Evolutionary conservation across 2,888 invertebrate genomes (phyloP).

Genomic region (Ypsolopha scabrella): DNA sequence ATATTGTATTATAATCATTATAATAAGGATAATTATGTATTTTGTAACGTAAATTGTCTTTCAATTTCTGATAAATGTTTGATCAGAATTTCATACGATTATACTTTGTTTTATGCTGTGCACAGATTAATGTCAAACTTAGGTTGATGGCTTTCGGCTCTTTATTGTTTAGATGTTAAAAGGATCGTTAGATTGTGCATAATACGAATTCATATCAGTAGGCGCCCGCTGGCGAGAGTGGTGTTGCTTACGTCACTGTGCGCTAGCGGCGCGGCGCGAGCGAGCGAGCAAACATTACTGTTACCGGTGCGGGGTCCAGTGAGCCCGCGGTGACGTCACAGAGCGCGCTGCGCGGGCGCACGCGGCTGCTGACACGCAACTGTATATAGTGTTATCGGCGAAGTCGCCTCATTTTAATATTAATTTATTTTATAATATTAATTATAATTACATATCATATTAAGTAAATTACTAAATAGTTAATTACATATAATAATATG

Average conservation of each 20-base stretch:
- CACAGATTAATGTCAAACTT: constrained; percentile 43
- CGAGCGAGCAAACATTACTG: background rate
- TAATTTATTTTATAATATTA: no score
- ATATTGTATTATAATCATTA: constrained; percentile 58
- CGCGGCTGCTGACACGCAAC: constrained; percentile 6
- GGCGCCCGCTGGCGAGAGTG: constrained; percentile 30
- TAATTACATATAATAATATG: no score
- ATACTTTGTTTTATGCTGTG: constrained; percentile 56
- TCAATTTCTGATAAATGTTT: constrained; percentile 62
- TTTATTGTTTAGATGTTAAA: constrained; percentile 41
- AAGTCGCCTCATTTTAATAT: constrained; percentile 24
- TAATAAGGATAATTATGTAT: constrained; percentile 63
- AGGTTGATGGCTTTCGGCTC: constrained; percentile 40
- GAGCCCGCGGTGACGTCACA: constrained; percentile 1
- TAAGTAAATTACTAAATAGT: no score
- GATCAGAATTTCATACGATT: constrained; percentile 48
- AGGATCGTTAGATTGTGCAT: constrained; percentile 56
- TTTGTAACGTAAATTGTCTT: constrained; percentile 65
- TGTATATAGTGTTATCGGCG: constrained; percentile 49
- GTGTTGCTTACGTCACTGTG: constrained; percentile 19
- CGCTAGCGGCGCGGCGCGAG: background rate
- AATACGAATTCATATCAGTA: constrained; percentile 44
- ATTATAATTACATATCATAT: no score
- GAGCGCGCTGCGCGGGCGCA: constrained; percentile 1
- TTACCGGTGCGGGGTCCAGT: constrained; percentile 3